Base-by-base conservation (phyloP, 2,888 invertebrate genomes). In the Zootermopsis nevadensis region DNA sequence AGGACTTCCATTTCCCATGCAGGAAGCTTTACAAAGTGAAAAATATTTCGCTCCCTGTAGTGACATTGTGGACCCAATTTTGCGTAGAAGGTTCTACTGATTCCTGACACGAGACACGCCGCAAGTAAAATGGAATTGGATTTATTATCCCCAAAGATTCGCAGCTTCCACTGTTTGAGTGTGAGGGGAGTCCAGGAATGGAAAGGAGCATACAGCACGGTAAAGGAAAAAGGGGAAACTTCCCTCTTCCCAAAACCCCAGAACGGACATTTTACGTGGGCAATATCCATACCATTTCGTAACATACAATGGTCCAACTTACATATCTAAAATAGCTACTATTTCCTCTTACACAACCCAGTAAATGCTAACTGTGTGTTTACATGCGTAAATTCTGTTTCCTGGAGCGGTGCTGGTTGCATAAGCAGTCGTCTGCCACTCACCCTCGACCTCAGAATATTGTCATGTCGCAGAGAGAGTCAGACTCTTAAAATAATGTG, bases 241-340 rank as follows among this genome's bases (percentile, higher is more conserved):
- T 48, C 60, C 60, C 31, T 33, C 60, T n/a, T 55, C 31, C 33
- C 53, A 48, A 48, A 77, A 53, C 86, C 86, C 86, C 86, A 83
- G 84, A 84, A 86, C 86, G 86, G 86, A 84, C 86, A 86, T 83
- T 83, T 81, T 80, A 86, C 86, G 85, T 86, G 85, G 86, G 86
- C 86, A 86, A 87, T 87, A 87, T 86, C 86, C 86, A 86, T 86
- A 85, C 86, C 86, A 82, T 83, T 80, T 66, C 67, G 60, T 60
- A 30, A 77, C 60, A 80, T 72, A 66, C 81, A 83, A 81, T 81
- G 80, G 76, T 42, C 66, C 35, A 76, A 80, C 76, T 83, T 80
- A 83, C 83, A 83, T 83, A 67, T 72, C 31, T 27, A 42, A 83
- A 84, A 82, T 80, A 82, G 83, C 60, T 67, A 31, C 83, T 72